Percentiles rank a stretch among this genome's conserved stretches.
phyloP scores from a whole-genome alignment of 2,113 vertebrate species.

The Climacteris rufus region DNA sequence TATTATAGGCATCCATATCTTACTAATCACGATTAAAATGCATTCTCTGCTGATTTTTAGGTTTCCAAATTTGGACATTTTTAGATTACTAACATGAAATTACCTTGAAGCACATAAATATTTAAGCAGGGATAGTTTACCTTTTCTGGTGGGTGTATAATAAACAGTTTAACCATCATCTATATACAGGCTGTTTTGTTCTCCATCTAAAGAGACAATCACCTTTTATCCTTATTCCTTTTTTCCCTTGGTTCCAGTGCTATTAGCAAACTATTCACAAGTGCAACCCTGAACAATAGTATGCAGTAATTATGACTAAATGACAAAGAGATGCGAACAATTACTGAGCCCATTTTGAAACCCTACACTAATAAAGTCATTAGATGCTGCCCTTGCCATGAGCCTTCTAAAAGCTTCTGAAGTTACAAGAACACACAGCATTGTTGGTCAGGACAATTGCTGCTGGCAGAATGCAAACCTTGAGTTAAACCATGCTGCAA shows the following conservation, averaged over 20 bases:
- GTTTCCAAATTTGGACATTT: slow-evolving; percentile 34
- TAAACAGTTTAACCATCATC: slow-evolving; percentile 71
- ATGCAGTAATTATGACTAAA: slow-evolving; percentile 90
- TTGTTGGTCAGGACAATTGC: slow-evolving; percentile 80
- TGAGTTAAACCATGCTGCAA: slow-evolving; percentile 88
- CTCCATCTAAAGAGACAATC: slow-evolving; percentile 72
- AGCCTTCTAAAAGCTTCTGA: slow-evolving; percentile 82
- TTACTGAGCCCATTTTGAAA: slow-evolving; percentile 88
- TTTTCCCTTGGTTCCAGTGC: slow-evolving; percentile 72
- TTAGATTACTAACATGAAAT: slow-evolving; percentile 54
- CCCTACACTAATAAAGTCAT: slow-evolving; percentile 90
- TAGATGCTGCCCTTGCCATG: slow-evolving; percentile 84
- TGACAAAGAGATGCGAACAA: slow-evolving; percentile 92
- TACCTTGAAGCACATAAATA: slow-evolving; percentile 56
- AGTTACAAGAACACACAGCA: slow-evolving; percentile 86
- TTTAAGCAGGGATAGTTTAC: slow-evolving; percentile 67
- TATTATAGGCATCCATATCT: neutral
- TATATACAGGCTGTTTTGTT: slow-evolving; percentile 57
- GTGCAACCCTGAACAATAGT: slow-evolving; percentile 76
- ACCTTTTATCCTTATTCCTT: slow-evolving; percentile 72
- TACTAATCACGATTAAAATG: neutral
- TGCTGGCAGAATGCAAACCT: slow-evolving; percentile 83
- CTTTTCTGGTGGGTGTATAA: slow-evolving; percentile 67
- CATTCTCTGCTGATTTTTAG: neutral
- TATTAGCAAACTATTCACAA: slow-evolving; percentile 78